Conservation (phyloP, 1,140 invertebrate species). For the Bombus breviceps region DNA sequence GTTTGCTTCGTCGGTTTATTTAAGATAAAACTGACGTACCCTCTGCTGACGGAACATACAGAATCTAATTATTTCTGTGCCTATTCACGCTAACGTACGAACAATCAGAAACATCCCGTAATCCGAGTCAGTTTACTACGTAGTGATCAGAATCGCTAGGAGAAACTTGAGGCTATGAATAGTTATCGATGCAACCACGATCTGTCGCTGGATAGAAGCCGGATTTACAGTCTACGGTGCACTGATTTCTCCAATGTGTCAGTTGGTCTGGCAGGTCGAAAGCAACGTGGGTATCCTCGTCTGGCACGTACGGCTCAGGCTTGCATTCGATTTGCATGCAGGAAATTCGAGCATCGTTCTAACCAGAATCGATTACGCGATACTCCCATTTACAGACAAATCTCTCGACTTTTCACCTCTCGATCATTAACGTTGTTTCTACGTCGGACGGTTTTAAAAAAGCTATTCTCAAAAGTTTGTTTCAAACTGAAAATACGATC, state of each 20-base stretch:
- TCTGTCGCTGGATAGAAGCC: constrained; percentile 46
- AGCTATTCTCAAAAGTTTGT: not conserved
- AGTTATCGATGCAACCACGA: constrained; percentile 59
- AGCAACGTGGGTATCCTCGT: not conserved
- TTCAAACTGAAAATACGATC: not conserved
- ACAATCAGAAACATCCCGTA: constrained; percentile 1
- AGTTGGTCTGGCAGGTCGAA: not conserved
- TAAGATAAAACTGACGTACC: no score
- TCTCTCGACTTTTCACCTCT: constrained; percentile 1
- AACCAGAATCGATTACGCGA: constrained; percentile 7
- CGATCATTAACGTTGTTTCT: not conserved
- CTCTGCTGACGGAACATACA: not conserved
- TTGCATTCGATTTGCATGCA: constrained; percentile 32
- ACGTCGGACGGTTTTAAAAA: not conserved
- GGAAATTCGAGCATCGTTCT: constrained; percentile 2
- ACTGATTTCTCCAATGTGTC: constrained; percentile 55
- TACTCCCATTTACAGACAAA: not conserved
- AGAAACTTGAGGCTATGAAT: constrained; percentile 66
- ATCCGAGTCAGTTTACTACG: constrained; percentile 49
- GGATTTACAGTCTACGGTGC: constrained; percentile 55
- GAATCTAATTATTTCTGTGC: not conserved
- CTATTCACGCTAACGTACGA: not conserved
- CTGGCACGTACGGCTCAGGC: not conserved
- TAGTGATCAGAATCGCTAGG: constrained; percentile 66
- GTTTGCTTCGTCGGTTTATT: no score